Evolutionary conservation across 2,113 vertebrate species (phyloP).

Genomic region (Melanostigma gelatinosum): DNA sequence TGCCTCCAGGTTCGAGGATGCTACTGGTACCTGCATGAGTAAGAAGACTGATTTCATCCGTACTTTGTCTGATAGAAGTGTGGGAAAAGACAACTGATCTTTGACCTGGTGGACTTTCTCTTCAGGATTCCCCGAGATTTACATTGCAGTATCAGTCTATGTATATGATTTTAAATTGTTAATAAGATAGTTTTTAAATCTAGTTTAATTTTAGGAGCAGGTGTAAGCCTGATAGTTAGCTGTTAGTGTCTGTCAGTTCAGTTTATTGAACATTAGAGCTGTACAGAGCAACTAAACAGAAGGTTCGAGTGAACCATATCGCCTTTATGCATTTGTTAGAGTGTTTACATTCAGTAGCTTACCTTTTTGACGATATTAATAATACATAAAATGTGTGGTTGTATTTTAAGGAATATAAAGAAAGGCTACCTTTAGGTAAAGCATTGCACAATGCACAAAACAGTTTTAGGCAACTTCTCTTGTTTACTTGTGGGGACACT

Average conservation of each 20-base stretch:
- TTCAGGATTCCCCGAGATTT: neutral
- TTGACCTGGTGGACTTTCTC: conserved; percentile 14
- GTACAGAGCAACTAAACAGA: neutral
- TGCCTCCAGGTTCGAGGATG: conserved; percentile 5
- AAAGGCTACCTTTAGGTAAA: neutral
- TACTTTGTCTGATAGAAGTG: conserved; percentile 17
- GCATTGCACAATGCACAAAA: neutral
- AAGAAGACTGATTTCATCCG: conserved; percentile 20
- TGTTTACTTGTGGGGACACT: conserved; percentile 37
- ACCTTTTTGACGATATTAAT: neutral
- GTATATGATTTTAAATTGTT: neutral
- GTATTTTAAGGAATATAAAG: neutral
- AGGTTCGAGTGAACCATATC: too few relatives aligned
- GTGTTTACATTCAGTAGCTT: neutral
- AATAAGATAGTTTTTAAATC: neutral
- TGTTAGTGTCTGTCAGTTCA: neutral
- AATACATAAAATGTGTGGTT: neutral
- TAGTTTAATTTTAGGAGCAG: neutral
- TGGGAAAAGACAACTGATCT: conserved; percentile 34
- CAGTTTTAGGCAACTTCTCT: neutral
- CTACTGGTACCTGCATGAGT: conserved; percentile 9
- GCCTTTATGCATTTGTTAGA: neutral
- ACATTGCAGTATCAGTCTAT: neutral
- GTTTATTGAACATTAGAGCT: neutral
- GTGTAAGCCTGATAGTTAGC: neutral